Conservation (phyloP, 2,888 invertebrate genomes). For the Orthosia incerta region DNA sequence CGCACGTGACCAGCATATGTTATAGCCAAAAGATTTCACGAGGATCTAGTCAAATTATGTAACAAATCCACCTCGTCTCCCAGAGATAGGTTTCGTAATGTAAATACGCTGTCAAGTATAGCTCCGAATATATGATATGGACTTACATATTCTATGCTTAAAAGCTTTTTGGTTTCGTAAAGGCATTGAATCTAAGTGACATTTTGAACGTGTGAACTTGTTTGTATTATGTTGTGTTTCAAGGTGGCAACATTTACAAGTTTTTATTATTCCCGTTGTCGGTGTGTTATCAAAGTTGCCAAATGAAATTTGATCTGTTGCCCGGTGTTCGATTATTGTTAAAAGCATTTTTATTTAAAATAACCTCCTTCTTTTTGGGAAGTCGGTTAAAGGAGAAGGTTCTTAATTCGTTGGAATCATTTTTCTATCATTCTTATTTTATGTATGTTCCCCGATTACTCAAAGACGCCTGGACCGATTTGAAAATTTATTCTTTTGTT, state of each 20-base stretch:
- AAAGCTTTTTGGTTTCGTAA: conserved; percentile 41
- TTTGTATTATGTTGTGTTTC: background rate
- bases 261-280: background rate
- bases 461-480: no score
- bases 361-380: no score
- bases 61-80: conserved; percentile 39
- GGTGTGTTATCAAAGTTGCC: no score
- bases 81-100: conserved; percentile 38
- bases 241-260: background rate
- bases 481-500: no score
- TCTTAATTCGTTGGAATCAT: no score
- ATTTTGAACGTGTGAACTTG: background rate
- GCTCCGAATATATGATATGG: conserved; percentile 33
- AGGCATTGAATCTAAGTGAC: conserved; percentile 34
- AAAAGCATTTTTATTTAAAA: no score
- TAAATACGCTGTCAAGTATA: conserved; percentile 50
- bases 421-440: no score
- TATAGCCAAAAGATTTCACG: conserved; percentile 46
- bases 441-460: no score
- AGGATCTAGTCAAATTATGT: conserved; percentile 56
- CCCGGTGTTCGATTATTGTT: no score
- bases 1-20: conserved; percentile 56
- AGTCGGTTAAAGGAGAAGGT: no score
- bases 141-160: conserved; percentile 19
- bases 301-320: no score